Base-by-base conservation (phyloP, 2,888 invertebrate genomes). In the Acleris sparsana region DNA sequence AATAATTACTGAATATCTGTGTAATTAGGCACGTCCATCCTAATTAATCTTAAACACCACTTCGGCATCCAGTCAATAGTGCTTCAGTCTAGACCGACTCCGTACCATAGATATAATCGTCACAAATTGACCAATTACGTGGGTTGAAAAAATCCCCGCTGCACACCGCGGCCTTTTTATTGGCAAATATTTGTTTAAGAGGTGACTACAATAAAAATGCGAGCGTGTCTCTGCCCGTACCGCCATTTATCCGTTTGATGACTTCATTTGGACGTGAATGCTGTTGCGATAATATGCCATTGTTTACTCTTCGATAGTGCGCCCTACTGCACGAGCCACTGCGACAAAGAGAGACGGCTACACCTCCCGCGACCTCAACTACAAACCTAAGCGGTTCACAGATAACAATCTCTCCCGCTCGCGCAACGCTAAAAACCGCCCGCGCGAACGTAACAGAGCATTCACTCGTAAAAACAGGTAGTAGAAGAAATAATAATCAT, bases 401-500 rank as follows among this genome's bases (percentile, higher is more conserved):
- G 80, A 80, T 75, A 76, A 71, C 79, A 70, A 69, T 70, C 86
- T 78, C 73, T 89, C 89, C 76, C 87, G 72, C 80, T 92, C 87
- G 63, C 76, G 68, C 88, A 58, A 72, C 73, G 70, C 68, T 69
- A 66, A 53, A 63, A 63, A 52, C 53, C 68, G 16, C 71, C 76
- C 73, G 87, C 69, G 76, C 72, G 85, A 92, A 73, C 73, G 89
- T 78, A 85, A 92, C 75, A 80, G 85, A 76, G 75, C 77, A 74
- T 85, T 77, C 79, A 80, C 85, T 88, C 92, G 89, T 91, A 93
- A 92, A 92, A 93, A 93, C 93, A 93, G 93, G 93, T 93, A 93
- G 93, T 93, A 92, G 92, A 92, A 91, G 93, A 93, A 92, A 93
- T 93, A 93, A 93, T 93, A 92, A 93, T 93, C 92, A 93, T 92